Base-by-base conservation (phyloP, 1,140 invertebrate genomes). In the Octopus sinensis region DNA sequence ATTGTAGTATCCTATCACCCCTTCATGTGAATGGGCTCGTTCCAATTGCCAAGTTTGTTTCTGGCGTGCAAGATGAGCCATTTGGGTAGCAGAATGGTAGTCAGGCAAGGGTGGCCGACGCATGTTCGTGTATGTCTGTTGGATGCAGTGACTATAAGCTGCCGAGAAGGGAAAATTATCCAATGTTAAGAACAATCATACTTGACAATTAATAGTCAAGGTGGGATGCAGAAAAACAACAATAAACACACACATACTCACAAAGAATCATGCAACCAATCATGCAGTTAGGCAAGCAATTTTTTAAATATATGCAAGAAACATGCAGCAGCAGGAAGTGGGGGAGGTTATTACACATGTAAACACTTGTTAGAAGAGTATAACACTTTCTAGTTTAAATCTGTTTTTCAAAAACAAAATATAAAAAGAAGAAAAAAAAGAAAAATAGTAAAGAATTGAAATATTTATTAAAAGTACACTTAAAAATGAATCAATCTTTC, bases 31-130 rank as follows among this genome's bases (percentile, higher is more conserved):
- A 79, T 86, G 85, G 13, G 87, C 83, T 81, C 86, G 82, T 56
- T 84, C 84, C 79, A 84, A 81, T 73, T 85, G 83, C 83, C 83
- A 80, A 80, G 80, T 79, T 73, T 86, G 85, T 82, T 86, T 86
- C 82, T 87, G 86, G 54, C 86, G 81, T 30, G 84, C 86, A 73
- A 87, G 81, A 62, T 87, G 85, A 52, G 88, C 88, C 88, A 88
- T 88, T 77, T 88, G 87, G n/a, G 88, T 88, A 53, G 89, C 89
- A 77, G 87, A 84, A 51, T 89, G 87, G 86, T 90, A 90, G 80
- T 90, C 89, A 81, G 89, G 89, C 51, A 89, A 83, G 43, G 88
- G 88, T 54, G 88, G 89, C 52, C 88, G 87, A 52, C 87, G 86
- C 53, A 84, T 84, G 76, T 85, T 84, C 75, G 85, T 86, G 83